These are phyloP conservation scores for Phymorhynchus buccinoides DNA, from an alignment of 1,140 invertebrate genomes.

Conservation along the genomic window DNA sequence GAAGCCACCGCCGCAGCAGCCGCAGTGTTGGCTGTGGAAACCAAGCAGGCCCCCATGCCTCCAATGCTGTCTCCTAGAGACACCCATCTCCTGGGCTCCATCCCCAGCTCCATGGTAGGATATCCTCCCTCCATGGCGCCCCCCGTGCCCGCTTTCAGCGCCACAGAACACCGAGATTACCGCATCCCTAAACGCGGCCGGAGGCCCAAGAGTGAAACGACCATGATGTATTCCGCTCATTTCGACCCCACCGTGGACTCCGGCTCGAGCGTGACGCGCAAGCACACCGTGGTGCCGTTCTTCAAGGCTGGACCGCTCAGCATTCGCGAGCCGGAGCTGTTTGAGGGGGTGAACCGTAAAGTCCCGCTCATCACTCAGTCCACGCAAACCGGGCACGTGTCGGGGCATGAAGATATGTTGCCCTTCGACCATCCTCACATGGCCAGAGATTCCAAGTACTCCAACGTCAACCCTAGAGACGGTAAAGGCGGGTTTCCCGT, in stretches of 20 bases:
- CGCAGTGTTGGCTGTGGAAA: constrained; percentile 11
- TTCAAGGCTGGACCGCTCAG: constrained; percentile 32
- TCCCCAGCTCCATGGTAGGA: constrained; percentile 1
- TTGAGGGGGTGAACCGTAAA: constrained; percentile 19
- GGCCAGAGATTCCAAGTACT: background rate
- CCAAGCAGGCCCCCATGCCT: constrained; percentile 32
- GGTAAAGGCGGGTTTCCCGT: constrained; percentile 31
- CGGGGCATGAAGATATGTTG: background rate
- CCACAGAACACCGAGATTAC: too few species aligned
- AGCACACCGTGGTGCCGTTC: constrained; percentile 22
- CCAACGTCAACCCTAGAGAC: constrained; percentile 18
- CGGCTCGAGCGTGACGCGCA: background rate
- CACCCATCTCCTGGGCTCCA: constrained; percentile 1
- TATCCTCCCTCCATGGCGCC: constrained; percentile 9
- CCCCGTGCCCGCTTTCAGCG: background rate
- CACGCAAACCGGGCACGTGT: constrained; percentile 12
- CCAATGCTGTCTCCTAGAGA: constrained; percentile 17
- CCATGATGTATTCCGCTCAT: background rate
- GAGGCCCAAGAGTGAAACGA: background rate
- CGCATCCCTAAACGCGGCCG: background rate
- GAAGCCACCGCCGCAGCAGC: constrained; percentile 20
- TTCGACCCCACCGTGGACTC: background rate
- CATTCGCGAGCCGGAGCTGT: constrained; percentile 28
- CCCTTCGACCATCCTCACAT: background rate
- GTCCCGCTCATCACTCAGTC: constrained; percentile 19